Conservation (phyloP, 2,797 vertebrate species). For the Takifugu rubripes region DNA sequence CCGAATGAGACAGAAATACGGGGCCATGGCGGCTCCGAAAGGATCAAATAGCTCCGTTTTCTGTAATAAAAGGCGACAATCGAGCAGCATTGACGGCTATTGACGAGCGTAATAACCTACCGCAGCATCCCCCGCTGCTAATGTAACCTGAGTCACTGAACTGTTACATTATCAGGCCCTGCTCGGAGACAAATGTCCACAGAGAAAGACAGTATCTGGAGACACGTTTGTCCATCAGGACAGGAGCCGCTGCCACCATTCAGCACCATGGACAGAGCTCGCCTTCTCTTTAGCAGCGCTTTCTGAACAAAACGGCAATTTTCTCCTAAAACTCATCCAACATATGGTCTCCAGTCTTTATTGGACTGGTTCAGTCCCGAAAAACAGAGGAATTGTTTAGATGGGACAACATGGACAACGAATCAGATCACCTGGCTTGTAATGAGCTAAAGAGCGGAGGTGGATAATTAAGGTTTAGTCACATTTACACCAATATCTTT, state of each 20-base stretch:
- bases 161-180: neutral
- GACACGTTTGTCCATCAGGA: neutral
- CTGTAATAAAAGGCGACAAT: too few relatives aligned
- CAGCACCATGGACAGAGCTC: conserved; percentile 74
- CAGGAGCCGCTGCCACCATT: conserved; percentile 14
- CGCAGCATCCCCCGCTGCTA: conserved; percentile 44
- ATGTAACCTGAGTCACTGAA: conserved; percentile 37
- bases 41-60: too few relatives aligned
- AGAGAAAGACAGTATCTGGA: neutral
- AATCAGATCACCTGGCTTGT: too few relatives aligned
- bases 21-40: neutral
- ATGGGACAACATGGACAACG: too few relatives aligned
- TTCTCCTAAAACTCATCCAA: too few relatives aligned
- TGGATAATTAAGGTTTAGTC: too few relatives aligned
- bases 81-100: neutral
- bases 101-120: neutral
- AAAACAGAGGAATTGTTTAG: too few relatives aligned
- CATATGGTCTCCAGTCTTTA: too few relatives aligned
- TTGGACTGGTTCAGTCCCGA: too few relatives aligned
- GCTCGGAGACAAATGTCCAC: conserved; percentile 3
- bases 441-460: too few relatives aligned
- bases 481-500: too few relatives aligned
- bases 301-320: too few relatives aligned
- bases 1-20: neutral
- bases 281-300: neutral